Percentiles rank a stretch among this genome's conserved stretches.
Conservation (phyloP, 2,888 invertebrate genomes). For the Agrotis exclamationis region DNA sequence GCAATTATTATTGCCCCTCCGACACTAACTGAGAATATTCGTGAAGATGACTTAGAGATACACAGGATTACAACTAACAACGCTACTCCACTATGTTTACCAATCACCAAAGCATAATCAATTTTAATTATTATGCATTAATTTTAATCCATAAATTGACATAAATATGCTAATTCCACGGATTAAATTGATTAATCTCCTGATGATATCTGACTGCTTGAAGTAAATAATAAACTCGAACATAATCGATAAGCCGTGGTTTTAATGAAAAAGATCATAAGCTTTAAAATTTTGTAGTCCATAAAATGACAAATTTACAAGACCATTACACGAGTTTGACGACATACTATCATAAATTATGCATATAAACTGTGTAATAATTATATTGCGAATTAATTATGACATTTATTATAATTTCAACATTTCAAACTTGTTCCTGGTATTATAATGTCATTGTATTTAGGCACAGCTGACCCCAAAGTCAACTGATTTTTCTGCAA, state of each 20-base stretch:
- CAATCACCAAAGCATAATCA: constrained; percentile 41
- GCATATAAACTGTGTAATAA: constrained; percentile 75
- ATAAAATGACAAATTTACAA: constrained; percentile 82
- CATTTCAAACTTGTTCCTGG: constrained; percentile 64
- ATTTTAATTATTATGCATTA: constrained; percentile 59
- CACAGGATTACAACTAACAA: constrained; percentile 26
- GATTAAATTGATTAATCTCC: constrained; percentile 65
- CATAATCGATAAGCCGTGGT: constrained; percentile 60
- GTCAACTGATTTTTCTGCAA: constrained; percentile 18
- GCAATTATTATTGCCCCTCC: constrained; percentile 84
- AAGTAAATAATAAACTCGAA: constrained; percentile 55
- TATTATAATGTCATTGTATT: constrained; percentile 56
- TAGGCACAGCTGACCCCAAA: constrained; percentile 27
- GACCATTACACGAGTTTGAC: constrained; percentile 75
- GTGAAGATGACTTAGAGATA: constrained; percentile 36
- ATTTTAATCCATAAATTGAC: constrained; percentile 56
- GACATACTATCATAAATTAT: constrained; percentile 76
- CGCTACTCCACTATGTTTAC: constrained; percentile 39
- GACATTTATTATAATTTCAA: constrained; percentile 73
- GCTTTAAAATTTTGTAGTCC: constrained; percentile 71
- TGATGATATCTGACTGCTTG: constrained; percentile 52
- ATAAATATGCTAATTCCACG: constrained; percentile 62
- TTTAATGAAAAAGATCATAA: constrained; percentile 72
- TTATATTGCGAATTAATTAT: constrained; percentile 79
- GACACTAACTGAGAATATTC: constrained; percentile 58